Percentiles rank a stretch among this genome's conserved stretches.
These are phyloP conservation scores for Entomobrya proxima DNA, from an alignment of 2,888 invertebrate species.

Conservation along the genomic window DNA sequence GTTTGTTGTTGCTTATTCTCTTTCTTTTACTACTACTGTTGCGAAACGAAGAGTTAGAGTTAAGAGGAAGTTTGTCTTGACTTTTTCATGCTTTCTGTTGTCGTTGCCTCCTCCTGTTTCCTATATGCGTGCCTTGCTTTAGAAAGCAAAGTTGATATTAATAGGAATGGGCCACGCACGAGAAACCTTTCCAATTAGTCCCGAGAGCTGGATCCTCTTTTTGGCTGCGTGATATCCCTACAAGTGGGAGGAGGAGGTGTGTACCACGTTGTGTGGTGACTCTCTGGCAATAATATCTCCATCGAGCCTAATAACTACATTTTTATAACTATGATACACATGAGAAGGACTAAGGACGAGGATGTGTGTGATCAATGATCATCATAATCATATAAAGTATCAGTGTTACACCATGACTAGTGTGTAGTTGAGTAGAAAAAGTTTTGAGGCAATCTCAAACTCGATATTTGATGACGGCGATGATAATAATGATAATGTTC, in stretches of 20 bases:
- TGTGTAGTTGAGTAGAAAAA: not conserved
- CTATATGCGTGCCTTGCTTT: not conserved
- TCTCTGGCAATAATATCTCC: too few species aligned
- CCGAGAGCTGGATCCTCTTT: not conserved
- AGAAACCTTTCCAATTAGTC: slow-evolving; percentile 54
- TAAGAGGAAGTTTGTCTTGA: not conserved
- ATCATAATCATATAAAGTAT: too few species aligned
- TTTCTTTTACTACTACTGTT: not conserved
- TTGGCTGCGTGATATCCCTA: slow-evolving; percentile 19
- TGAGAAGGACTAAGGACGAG: too few species aligned
- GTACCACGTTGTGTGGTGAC: not conserved
- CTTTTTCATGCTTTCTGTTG: not conserved
- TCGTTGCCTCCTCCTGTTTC: not conserved
- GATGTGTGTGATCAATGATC: too few species aligned
- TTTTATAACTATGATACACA: too few species aligned
- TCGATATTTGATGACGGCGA: not conserved
- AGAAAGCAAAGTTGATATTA: slow-evolving; percentile 1
- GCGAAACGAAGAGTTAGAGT: not conserved
- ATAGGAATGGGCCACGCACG: slow-evolving; percentile 20
- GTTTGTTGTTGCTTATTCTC: not conserved
- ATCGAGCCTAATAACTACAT: too few species aligned
- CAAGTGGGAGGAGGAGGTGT: not conserved
- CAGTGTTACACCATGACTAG: too few species aligned
- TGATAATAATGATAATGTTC: not conserved
- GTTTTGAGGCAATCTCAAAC: not conserved